Evolutionary conservation across 2,888 invertebrate genomes (phyloP), one percentile per base, ranked within the genome.

Genomic region (Leptinotarsa peninsularis): DNA sequence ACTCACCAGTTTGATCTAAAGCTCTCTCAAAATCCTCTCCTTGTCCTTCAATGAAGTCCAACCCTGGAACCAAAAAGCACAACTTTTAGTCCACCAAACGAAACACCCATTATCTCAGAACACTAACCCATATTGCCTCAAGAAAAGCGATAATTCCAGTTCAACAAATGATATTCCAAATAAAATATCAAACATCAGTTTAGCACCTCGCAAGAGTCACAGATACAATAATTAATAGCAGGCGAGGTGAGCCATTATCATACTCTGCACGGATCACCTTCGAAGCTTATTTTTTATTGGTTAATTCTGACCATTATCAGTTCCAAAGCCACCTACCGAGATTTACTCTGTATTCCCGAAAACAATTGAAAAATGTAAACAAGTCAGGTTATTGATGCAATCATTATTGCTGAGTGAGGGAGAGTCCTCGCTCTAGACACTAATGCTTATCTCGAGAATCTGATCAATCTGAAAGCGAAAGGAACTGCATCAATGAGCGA

Each of bases 11-110:
- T 77, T 92, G 92, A 85, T 93, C 92, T 83, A 93, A 91, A 79
- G 93, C 93, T 83, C 91, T 91, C 88, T 93, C 93, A 88, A 93
- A 93, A 88, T 93, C 93, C 85, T 93, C 93, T 81, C 93, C 93
- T 90, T 93, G 92, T 82, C 89, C 90, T 86, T 93, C 93, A 87
- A 93, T 91, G 88, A 93, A 93, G 88, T 93, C 93, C 89, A 93
- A 90, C 89, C 93, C 93, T 93, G 89, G 83, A 90, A 88, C 54
- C 58, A 49, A 70, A 70, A 49, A 70, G 58, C 27, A 72, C n/a
- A 14, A 71, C 67, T 43, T 71, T 73, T 49, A 74, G 49, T 50
- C 18, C 23, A 21, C 74, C 43, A 60, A 50, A 50, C 63, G 43
- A 49, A 71, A 54, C 10, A 27, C 52, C 23, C 13, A 1, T 52